A percentile compares a stretch with the other conserved stretches of the same genome.
phyloP scores from a whole-genome alignment of 2,113 vertebrate genomes.

The Donacobius atricapilla region DNA sequence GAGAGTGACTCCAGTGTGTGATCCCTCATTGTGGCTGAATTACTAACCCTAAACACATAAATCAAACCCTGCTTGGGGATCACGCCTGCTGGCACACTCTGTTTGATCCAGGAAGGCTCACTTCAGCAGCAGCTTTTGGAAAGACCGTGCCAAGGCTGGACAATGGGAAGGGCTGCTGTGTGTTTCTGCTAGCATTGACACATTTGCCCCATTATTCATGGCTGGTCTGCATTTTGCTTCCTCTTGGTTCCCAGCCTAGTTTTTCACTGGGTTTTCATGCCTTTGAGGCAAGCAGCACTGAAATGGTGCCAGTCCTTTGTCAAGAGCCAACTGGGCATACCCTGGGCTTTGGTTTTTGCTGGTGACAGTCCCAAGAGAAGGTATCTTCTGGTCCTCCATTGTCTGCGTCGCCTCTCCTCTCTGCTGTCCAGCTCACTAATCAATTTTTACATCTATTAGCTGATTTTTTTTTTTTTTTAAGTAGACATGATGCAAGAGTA shows the following conservation, averaged over 20 bases:
- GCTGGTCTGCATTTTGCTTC: conserved; percentile 31
- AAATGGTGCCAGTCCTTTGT: conserved; percentile 42
- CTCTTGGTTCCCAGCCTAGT: conserved; percentile 21
- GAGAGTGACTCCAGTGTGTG: neutral
- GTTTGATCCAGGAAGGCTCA: neutral
- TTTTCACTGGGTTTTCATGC: conserved; percentile 6
- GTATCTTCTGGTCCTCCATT: neutral
- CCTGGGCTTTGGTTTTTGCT: neutral
- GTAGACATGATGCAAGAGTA: neutral
- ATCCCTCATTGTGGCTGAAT: neutral
- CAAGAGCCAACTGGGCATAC: conserved; percentile 19
- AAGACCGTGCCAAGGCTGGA: neutral
- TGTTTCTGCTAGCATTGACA: conserved; percentile 1
- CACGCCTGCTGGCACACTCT: neutral
- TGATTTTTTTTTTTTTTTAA: neutral
- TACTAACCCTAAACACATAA: neutral
- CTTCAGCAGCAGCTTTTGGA: neutral
- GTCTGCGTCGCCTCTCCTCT: neutral
- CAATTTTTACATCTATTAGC: neutral
- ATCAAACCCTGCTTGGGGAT: neutral
- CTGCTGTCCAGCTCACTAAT: neutral
- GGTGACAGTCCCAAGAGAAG: neutral
- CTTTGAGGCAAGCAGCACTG: conserved; percentile 8
- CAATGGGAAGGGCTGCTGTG: neutral
- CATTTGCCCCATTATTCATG: conserved; percentile 21